Conservation (phyloP, 2,888 invertebrate genomes). For the Chrysina gloriosa region DNA sequence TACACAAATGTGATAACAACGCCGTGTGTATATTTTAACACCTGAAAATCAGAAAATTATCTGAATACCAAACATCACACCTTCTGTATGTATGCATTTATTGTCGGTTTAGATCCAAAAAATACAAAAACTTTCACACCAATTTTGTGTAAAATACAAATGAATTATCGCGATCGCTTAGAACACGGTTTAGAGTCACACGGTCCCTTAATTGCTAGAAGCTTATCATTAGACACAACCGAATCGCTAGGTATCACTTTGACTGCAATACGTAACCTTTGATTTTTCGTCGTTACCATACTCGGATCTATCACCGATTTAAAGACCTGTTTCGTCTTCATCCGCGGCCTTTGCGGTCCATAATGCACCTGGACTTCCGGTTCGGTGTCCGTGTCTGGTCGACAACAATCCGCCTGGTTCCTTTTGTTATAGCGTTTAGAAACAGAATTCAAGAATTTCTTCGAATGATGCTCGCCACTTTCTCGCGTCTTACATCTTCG, state of each 20-base stretch:
- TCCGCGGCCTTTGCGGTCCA: conserved; percentile 15
- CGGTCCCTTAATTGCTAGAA: conserved; percentile 19
- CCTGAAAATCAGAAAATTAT: too few relatives aligned
- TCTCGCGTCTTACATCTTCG: neutral
- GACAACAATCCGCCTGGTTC: conserved; percentile 8
- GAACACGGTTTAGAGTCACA: neutral
- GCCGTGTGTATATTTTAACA: too few relatives aligned
- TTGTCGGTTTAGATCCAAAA: conserved; percentile 11
- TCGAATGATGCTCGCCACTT: neutral
- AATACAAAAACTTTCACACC: neutral
- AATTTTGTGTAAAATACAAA: conserved; percentile 12
- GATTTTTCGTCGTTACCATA: conserved; percentile 9
- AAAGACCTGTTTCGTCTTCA: conserved; percentile 17
- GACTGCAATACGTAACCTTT: conserved; percentile 31
- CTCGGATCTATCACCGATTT: conserved; percentile 11
- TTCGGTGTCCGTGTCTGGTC: conserved; percentile 26
- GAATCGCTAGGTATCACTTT: conserved; percentile 23
- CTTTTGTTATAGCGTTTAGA: neutral
- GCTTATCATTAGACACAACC: neutral
- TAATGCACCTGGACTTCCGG: conserved; percentile 36
- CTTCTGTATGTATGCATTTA: neutral
- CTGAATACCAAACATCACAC: neutral
- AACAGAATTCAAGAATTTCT: neutral
- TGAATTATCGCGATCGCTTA: neutral
- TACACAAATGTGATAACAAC: too few relatives aligned